A percentile compares a stretch with the other conserved stretches of the same genome.
Evolutionary conservation across 2,888 invertebrate genomes (phyloP).

Genomic region (Timandra comae): DNA sequence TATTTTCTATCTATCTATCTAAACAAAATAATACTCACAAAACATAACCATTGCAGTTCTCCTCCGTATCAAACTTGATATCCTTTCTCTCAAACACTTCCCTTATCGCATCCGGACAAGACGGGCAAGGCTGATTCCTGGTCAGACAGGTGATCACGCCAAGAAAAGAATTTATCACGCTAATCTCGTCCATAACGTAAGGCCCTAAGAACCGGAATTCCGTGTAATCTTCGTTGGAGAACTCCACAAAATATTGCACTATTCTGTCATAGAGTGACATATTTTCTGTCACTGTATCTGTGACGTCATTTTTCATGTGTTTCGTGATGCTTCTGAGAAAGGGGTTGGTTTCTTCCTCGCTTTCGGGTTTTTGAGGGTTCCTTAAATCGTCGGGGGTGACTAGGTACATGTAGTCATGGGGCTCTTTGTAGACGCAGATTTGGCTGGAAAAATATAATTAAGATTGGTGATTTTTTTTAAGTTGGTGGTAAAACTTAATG

Average conservation of each 20-base stretch:
- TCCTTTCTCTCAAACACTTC: conserved; percentile 20
- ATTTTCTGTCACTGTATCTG: conserved; percentile 4
- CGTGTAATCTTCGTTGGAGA: conserved; percentile 23
- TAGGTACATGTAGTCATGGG: conserved; percentile 38
- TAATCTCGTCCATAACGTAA: conserved; percentile 29
- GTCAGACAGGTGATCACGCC: conserved; percentile 19
- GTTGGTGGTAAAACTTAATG: too few relatives aligned
- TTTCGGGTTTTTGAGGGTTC: conserved; percentile 11
- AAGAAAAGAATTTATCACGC: conserved; percentile 32
- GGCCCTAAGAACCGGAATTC: conserved; percentile 45
- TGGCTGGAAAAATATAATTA: conserved; percentile 27
- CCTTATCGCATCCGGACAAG: conserved; percentile 11
- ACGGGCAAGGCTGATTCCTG: conserved; percentile 4
- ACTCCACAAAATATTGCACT: conserved; percentile 37
- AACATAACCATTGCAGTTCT: conserved; percentile 28
- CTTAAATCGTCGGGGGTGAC: conserved; percentile 42
- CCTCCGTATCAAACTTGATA: background rate
- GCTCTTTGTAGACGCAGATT: conserved; percentile 43
- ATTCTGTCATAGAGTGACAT: conserved; percentile 21
- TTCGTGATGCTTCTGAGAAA: conserved; percentile 36
- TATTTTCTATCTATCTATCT: too few relatives aligned
- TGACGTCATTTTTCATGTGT: conserved; percentile 19
- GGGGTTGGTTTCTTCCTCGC: conserved; percentile 31
- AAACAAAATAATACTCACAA: conserved; percentile 38
- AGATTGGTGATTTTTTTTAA: too few relatives aligned